Conservation (phyloP, 92 coral and sea anemone species). For the Heteractis magnifica region DNA sequence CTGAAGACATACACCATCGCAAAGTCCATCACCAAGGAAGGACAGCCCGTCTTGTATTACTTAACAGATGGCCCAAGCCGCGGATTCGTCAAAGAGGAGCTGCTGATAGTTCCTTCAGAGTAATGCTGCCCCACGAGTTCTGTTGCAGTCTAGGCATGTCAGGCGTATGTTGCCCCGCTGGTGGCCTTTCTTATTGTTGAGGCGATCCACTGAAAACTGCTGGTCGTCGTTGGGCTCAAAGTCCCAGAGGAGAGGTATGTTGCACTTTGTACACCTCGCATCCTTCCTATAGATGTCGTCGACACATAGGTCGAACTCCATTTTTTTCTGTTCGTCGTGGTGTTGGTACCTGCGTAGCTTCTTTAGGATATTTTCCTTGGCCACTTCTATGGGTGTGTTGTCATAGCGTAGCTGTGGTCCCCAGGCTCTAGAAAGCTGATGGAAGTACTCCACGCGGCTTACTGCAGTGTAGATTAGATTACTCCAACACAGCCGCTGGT, state of each 20-base stretch:
- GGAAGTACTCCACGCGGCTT: background rate
- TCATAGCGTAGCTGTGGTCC: conserved; percentile 2
- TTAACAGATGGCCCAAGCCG: too few relatives aligned
- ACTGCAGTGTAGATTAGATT: too few relatives aligned
- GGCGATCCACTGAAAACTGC: conserved; percentile 30
- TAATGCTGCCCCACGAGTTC: conserved; percentile 22
- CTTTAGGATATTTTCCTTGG: conserved; percentile 1
- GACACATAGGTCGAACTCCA: conserved; percentile 21
- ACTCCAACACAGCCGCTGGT: too few relatives aligned
- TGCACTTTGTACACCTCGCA: conserved; percentile 23
- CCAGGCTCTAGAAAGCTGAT: background rate
- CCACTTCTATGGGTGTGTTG: too few relatives aligned
- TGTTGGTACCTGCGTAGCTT: conserved; percentile 13
- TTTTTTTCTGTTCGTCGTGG: conserved; percentile 2
- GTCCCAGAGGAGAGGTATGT: conserved; percentile 30
- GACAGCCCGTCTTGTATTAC: too few relatives aligned
- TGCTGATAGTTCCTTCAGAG: conserved; percentile 16
- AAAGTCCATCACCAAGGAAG: conserved; percentile 14
- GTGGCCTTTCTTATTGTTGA: conserved; percentile 30
- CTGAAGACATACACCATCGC: conserved; percentile 3
- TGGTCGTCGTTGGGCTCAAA: conserved; percentile 27
- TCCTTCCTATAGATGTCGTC: conserved; percentile 1
- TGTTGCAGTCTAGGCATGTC: conserved; percentile 38
- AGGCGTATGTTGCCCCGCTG: conserved; percentile 16
- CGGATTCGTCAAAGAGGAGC: conserved; percentile 16